Conservation (phyloP, 2,888 invertebrate species). For the Muschampia plurimacula region DNA sequence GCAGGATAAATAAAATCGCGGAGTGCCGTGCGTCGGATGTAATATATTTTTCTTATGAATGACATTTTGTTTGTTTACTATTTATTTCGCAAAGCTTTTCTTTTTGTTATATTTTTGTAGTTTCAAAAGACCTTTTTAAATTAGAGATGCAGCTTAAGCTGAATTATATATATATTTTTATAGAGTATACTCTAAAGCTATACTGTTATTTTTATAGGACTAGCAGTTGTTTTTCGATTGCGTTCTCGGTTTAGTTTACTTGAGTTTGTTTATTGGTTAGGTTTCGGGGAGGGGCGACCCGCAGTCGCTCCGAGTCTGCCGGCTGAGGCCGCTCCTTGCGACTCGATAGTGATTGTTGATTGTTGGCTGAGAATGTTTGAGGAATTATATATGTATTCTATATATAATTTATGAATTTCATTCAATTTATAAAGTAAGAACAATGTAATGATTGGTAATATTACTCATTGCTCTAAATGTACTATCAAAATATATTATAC, state of each 20-base stretch:
- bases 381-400: conserved; percentile 76
- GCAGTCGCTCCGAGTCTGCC: neutral
- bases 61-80: conserved; percentile 47
- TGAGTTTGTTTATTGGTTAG: conserved; percentile 59
- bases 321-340: conserved; percentile 53
- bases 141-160: conserved; percentile 80
- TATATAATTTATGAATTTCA: conserved; percentile 83
- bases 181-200: conserved; percentile 81
- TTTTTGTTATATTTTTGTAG: conserved; percentile 74
- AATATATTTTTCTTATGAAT: conserved; percentile 55
- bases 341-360: conserved; percentile 82
- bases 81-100: conserved; percentile 62
- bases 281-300: conserved; percentile 45
- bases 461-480: conserved; percentile 87
- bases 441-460: conserved; percentile 86
- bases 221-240: conserved; percentile 69
- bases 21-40: conserved; percentile 60
- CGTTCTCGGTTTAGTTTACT: conserved; percentile 62
- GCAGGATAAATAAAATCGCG: conserved; percentile 62
- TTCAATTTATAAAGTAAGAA: conserved; percentile 83
- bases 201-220: conserved; percentile 83
- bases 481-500: conserved; percentile 87
- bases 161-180: conserved; percentile 84
- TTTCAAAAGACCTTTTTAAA: conserved; percentile 71
- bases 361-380: conserved; percentile 81